Evolutionary conservation across 2,113 vertebrate genomes (phyloP).

Genomic region (Neomonachus schauinslandi): DNA sequence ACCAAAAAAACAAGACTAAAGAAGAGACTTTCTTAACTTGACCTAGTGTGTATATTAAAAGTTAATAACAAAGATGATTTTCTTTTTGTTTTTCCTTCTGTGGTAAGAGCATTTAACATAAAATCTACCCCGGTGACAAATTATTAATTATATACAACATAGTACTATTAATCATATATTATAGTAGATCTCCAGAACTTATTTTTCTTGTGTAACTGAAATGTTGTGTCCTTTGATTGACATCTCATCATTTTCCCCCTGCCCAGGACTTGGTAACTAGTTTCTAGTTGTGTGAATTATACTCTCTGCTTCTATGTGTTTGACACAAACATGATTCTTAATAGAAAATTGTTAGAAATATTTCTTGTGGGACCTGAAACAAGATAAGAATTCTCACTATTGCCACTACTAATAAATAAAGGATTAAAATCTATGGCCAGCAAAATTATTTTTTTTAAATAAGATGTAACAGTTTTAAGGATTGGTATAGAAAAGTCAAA

Average conservation of each 20-base stretch:
- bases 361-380: neutral
- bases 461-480: neutral
- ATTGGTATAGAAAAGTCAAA: neutral
- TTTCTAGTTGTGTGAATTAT: neutral
- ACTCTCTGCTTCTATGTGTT: neutral
- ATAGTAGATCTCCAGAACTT: neutral
- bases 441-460: neutral
- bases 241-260: neutral
- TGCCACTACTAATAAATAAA: neutral
- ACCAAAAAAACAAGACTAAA: neutral
- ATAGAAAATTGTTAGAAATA: neutral
- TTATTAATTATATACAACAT: neutral
- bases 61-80: neutral
- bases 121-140: neutral
- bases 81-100: neutral
- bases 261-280: neutral
- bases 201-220: neutral
- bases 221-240: neutral
- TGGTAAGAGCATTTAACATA: neutral
- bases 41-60: neutral
- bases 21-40: neutral
- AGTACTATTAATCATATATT: neutral
- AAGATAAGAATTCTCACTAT: neutral
- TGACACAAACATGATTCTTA: neutral
- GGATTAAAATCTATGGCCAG: neutral